Evolutionary conservation across 2,888 invertebrate species (phyloP), one percentile per base, ranked within the genome.

Genomic region (Chalcis sispes): DNA sequence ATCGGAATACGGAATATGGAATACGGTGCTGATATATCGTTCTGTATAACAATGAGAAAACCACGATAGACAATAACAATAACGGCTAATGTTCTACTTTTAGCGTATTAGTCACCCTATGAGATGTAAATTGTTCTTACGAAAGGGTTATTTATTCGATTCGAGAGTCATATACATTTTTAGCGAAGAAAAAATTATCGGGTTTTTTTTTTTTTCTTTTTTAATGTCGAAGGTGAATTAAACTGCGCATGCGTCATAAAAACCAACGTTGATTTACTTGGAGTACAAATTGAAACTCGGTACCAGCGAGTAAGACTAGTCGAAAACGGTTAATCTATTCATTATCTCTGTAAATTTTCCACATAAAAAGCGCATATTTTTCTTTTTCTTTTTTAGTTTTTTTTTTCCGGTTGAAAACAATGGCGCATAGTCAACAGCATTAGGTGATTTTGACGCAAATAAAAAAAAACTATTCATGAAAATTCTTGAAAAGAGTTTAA

Each of bases 401-500:
- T 46, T 46, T 20, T 50, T 64, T 40, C 36, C 18, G 18, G 48
- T 36, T 13, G 27, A 54, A 42, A 54, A 66, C 66, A 66, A 66
- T 66, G 54, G 40, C 5, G 36, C 18, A 15, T 25, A 25, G 50
- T 25, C 25, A 54, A 10, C 8, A 48, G 27, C 27, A n/a, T 27
- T 46, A 18, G 46, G 48, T 20, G 66, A 52, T 54, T 66, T 66
- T 66, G 66, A 66, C 66, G 54, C 27, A 66, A 54, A 66, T 54
- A 66, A 2, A 46, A 25, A 25, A 13, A 25, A 2, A 5, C 64
- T 48, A 64, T 64, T 64, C 50, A 64, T 18, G n/a, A 5, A 29
- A 15, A 64, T 29, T 29, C 29, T 15, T 64, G 29, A 46, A 18
- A 13, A 18, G 36, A 36, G 13, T 59, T n/a, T 40, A 40, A 3